Evolutionary conservation across 1,140 invertebrate species (phyloP), one percentile per base, ranked within the genome.

Genomic region (Carposina sasakii): DNA sequence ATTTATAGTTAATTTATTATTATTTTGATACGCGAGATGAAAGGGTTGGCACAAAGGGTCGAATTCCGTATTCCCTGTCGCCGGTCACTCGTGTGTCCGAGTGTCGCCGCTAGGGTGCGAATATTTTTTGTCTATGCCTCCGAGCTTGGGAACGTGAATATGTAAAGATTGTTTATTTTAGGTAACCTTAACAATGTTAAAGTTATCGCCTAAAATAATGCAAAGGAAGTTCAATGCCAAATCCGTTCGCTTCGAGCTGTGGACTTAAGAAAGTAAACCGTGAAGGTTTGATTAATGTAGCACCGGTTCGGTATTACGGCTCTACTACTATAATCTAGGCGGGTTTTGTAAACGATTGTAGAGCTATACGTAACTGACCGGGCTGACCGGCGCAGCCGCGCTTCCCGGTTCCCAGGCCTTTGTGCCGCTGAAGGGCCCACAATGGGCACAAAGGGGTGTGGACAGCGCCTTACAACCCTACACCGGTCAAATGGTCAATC

Each of bases 1-100:
- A 78, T 78, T 78, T 82, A 77, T 74, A 71, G 52, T 76, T 76
- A 81, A 81, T 82, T 78, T 81, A 81, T 82, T 78, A 81, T 81
- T 82, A 82, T 82, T 82, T 81, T 81, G 76, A 82, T 82, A 77
- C 68, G 71, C 47, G 67, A 70, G 70, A 70, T 79, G 73, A 81
- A 81, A 78, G 78, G 76, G 74, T 75, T 63, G 40, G 24, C 56
- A 76, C 66, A 75, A 76, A 71, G 54, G 56, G 44, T 22, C 31
- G 57, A 56, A 71, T 79, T 79, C 76, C 71, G 69, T 65, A 67
- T 79, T 71, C 59, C 55, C 57, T 62, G 57, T 66, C 67, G 71
- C 72, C 71, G 71, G 67, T 60, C 67, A 65, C 45, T 56, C 54
- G 58, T 55, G 54, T 60, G 54, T 48, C 41, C 44, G 40, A 24